Percentiles rank a stretch among this genome's conserved stretches.
Evolutionary conservation across 1,140 invertebrate genomes (phyloP).

Genomic region (Meteorus sp.): DNA sequence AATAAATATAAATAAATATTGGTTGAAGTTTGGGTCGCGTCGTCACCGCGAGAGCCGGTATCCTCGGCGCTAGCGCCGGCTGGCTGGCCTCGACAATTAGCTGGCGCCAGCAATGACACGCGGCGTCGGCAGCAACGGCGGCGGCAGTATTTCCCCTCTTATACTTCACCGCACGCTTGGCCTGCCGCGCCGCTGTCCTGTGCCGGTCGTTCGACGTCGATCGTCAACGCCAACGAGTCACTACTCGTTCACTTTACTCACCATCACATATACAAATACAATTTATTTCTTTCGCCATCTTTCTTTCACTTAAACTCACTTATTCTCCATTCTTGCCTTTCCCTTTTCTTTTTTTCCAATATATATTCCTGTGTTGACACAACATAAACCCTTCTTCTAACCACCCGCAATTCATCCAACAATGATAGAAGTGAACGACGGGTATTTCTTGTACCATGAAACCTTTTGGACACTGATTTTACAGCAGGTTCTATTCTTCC

Average conservation of each 20-base stretch:
- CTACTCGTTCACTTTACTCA: too few relatives aligned
- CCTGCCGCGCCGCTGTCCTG: slow-evolving; percentile 23
- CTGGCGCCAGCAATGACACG: slow-evolving; percentile 55
- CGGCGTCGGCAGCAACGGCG: slow-evolving; percentile 37
- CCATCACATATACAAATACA: too few relatives aligned
- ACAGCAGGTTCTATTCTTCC: too few relatives aligned
- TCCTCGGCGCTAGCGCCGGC: slow-evolving; percentile 48
- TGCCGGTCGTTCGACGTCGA: slow-evolving; percentile 10
- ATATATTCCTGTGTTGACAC: too few relatives aligned
- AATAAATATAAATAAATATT: slow-evolving; percentile 3
- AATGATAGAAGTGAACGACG: too few relatives aligned
- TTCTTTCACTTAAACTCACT: slow-evolving; percentile 11
- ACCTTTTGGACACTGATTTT: too few relatives aligned
- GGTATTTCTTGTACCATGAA: too few relatives aligned
- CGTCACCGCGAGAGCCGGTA: slow-evolving; percentile 26
- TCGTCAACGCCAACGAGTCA: slow-evolving; percentile 7
- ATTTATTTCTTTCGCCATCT: too few relatives aligned
- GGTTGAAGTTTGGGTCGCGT: slow-evolving; percentile 36
- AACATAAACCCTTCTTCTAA: too few relatives aligned
- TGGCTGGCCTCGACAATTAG: slow-evolving; percentile 56
- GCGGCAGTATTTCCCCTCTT: slow-evolving; percentile 22
- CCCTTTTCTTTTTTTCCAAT: slow-evolving; percentile 20
- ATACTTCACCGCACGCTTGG: slow-evolving; percentile 18
- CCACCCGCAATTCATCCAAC: too few relatives aligned
- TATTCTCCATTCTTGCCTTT: slow-evolving; percentile 13